Evolutionary conservation across 2,113 vertebrate species (phyloP).

Genomic region (Platichthys flesus): DNA sequence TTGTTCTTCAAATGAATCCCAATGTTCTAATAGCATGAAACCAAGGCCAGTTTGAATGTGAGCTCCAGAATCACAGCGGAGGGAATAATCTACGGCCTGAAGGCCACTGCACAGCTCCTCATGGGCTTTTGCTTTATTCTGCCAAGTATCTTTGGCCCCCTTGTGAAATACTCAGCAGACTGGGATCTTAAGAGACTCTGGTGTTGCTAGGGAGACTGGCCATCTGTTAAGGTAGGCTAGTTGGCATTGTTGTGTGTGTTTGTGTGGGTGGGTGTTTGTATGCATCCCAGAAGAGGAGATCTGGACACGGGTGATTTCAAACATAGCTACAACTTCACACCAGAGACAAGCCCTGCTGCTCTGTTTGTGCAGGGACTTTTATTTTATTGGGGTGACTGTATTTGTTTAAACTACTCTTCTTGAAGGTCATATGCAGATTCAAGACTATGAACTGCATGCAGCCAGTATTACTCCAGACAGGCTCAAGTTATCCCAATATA

Average conservation of each 20-base stretch:
- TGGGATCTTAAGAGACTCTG: conserved; percentile 63
- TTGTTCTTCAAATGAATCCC: background rate
- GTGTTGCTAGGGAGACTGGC: conserved; percentile 77
- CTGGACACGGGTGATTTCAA: conserved; percentile 49
- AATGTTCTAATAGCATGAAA: conserved; percentile 32
- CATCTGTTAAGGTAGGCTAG: conserved; percentile 74
- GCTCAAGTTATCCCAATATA: too few species aligned
- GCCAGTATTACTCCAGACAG: too few species aligned
- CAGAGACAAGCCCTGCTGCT: conserved; percentile 22
- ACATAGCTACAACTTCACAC: conserved; percentile 58
- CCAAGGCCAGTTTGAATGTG: conserved; percentile 5
- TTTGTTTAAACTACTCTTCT: background rate
- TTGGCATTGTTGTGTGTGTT: conserved; percentile 39
- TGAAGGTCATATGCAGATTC: background rate
- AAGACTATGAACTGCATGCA: background rate
- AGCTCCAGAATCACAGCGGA: conserved; percentile 43
- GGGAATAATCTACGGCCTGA: conserved; percentile 33
- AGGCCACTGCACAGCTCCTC: conserved; percentile 29
- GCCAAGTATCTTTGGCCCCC: conserved; percentile 61
- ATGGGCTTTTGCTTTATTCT: conserved; percentile 33
- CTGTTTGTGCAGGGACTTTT: conserved; percentile 1
- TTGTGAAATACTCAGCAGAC: conserved; percentile 70
- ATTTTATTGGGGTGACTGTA: background rate
- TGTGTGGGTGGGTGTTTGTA: conserved; percentile 48
- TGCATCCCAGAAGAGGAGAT: conserved; percentile 57